Evolutionary conservation across 2,113 vertebrate species (phyloP).

Genomic region (Entelurus aequoreus): DNA sequence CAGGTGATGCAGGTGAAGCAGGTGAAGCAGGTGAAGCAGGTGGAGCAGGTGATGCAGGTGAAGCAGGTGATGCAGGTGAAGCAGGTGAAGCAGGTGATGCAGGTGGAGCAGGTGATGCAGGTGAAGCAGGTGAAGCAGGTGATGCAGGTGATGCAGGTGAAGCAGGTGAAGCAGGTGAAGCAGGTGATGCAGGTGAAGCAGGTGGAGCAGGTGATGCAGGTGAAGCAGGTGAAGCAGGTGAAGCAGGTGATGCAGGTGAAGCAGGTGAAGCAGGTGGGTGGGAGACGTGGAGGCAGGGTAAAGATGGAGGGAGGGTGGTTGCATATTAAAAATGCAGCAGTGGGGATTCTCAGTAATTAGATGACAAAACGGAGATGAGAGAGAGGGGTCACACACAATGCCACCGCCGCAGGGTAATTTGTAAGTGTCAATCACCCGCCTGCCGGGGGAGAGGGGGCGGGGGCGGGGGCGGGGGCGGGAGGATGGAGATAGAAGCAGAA

Average conservation of each 20-base stretch:
- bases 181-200: slow-evolving; percentile 49
- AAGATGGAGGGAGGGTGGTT: slow-evolving; percentile 24
- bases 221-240: slow-evolving; percentile 20
- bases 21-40: slow-evolving; percentile 55
- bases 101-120: slow-evolving; percentile 42
- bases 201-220: slow-evolving; percentile 44
- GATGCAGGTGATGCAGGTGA: slow-evolving; percentile 48
- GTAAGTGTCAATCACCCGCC: slow-evolving; percentile 97
- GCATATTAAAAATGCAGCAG: slow-evolving; percentile 97
- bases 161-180: too few relatives aligned
- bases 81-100: slow-evolving; percentile 48
- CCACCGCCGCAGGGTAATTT: slow-evolving; percentile 98
- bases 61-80: slow-evolving; percentile 39
- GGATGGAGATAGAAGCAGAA: slow-evolving; percentile 27
- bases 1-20: too few relatives aligned
- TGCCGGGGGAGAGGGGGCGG: slow-evolving; percentile 76
- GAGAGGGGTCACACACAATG: slow-evolving; percentile 98
- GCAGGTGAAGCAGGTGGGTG: slow-evolving; percentile 47
- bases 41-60: slow-evolving; percentile 25
- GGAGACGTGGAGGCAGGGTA: slow-evolving; percentile 22
- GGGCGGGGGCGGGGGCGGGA: slow-evolving; percentile 23
- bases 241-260: slow-evolving; percentile 37
- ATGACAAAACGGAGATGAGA: slow-evolving; percentile 99
- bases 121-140: too few relatives aligned
- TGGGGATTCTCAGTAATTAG: slow-evolving; percentile 99